Evolutionary conservation across 1,140 invertebrate genomes (phyloP).

Genomic region (Sarcophaga bullata): DNA sequence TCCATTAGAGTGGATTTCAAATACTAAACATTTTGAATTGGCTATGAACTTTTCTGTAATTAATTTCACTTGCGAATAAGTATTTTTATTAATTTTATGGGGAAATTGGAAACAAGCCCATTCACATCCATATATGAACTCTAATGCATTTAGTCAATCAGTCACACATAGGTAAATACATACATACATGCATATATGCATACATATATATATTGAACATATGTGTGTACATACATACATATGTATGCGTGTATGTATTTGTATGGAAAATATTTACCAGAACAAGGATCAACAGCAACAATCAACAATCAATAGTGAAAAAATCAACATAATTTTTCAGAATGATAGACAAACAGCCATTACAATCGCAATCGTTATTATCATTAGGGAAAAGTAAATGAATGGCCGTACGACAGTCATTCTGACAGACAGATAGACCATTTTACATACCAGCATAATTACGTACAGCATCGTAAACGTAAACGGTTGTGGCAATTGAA

Average conservation of each 20-base stretch:
- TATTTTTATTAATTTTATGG: no score
- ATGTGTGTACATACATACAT: neutral
- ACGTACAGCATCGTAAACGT: neutral
- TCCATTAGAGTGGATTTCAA: no score
- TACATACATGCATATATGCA: neutral
- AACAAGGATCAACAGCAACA: neutral
- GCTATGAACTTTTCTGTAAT: no score
- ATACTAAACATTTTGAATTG: no score
- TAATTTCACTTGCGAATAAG: no score
- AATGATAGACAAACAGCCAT: neutral
- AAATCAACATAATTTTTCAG: neutral
- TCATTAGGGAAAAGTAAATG: constrained; percentile 1
- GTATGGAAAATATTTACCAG: no score
- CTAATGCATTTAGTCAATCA: no score
- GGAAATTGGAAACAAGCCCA: no score
- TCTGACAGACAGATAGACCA: no score
- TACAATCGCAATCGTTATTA: neutral
- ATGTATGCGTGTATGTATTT: neutral
- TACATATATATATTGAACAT: neutral
- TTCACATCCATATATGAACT: no score
- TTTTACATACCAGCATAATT: neutral
- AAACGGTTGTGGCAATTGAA: no score
- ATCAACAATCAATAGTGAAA: constrained; percentile 5
- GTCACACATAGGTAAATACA: neutral
- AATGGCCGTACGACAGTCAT: no score